A percentile compares a stretch with the other conserved stretches of the same genome.
These are phyloP conservation scores for Drosophila biarmipes DNA, from an alignment of 1,140 invertebrate species.

Conservation along the genomic window DNA sequence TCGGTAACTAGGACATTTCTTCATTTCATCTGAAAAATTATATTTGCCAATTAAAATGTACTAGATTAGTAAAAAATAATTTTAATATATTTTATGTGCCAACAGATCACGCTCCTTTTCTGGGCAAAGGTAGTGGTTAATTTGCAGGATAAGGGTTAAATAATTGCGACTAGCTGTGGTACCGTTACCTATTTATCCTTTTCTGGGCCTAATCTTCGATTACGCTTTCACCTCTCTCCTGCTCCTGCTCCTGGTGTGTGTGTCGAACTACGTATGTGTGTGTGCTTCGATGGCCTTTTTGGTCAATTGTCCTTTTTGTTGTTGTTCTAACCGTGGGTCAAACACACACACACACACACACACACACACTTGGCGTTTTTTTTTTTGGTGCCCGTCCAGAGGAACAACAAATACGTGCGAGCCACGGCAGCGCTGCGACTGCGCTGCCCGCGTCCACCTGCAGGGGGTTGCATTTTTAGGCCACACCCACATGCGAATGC, in stretches of 20 bases:
- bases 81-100: too few species aligned
- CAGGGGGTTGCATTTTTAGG: slow-evolving; percentile 84
- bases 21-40: too few species aligned
- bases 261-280: background rate
- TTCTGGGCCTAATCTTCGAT: background rate
- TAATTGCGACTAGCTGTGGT: background rate
- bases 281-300: slow-evolving; percentile 6
- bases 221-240: background rate
- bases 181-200: slow-evolving; percentile 4
- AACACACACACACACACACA: slow-evolving; percentile 22
- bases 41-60: too few species aligned
- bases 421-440: slow-evolving; percentile 42
- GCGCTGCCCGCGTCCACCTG: slow-evolving; percentile 37
- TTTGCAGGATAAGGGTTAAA: background rate
- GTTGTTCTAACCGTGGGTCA: slow-evolving; percentile 30
- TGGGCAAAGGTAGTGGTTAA: too few species aligned
- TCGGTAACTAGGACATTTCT: too few species aligned
- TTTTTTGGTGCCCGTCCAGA: slow-evolving; percentile 23
- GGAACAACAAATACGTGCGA: slow-evolving; percentile 10
- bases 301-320: slow-evolving; percentile 11
- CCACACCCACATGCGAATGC: slow-evolving; percentile 84
- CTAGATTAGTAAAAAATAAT: too few species aligned
- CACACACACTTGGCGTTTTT: slow-evolving; percentile 9
- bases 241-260: background rate
- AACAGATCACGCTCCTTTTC: too few species aligned